Conservation (phyloP, 2,888 invertebrate genomes). For the Eurytoma californica region DNA sequence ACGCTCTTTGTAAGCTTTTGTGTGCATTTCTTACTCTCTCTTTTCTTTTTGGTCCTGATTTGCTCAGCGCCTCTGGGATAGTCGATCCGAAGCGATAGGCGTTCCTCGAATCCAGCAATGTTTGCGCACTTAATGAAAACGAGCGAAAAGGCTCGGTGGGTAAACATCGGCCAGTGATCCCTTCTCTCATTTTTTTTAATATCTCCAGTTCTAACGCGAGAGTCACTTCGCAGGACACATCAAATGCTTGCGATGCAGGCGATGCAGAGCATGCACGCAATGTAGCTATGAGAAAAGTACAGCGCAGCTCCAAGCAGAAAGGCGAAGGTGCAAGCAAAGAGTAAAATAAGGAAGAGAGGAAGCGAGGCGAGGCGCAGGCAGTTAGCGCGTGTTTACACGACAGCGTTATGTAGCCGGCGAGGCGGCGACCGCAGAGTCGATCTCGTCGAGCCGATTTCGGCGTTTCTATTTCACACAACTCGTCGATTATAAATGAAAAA, state of each 20-base stretch:
- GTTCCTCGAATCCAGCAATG: not conserved
- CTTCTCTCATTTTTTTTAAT: not conserved
- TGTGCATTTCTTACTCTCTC: not conserved
- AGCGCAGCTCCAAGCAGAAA: constrained; percentile 2
- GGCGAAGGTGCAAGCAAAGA: constrained; percentile 7
- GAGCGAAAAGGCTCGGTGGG: constrained; percentile 26
- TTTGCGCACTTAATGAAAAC: constrained; percentile 35
- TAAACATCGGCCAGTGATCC: constrained; percentile 9
- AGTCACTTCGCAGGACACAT: too few species aligned
- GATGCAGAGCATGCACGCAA: not conserved
- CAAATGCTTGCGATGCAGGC: too few species aligned
- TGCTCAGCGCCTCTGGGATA: not conserved
- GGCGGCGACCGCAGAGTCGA: not conserved
- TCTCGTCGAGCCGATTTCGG: constrained; percentile 58
- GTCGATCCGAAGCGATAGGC: not conserved
- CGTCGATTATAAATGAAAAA: not conserved
- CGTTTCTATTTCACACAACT: constrained; percentile 70
- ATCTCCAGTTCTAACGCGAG: too few species aligned
- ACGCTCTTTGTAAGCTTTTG: not conserved
- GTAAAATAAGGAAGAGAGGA: constrained; percentile 20
- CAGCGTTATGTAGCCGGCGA: constrained; percentile 71
- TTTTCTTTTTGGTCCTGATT: constrained; percentile 3
- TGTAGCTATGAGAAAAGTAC: not conserved
- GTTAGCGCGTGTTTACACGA: constrained; percentile 75
- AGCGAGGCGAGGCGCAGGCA: constrained; percentile 62